phyloP scores from a whole-genome alignment of 2,113 vertebrate species.

The Tringa solitaria region DNA sequence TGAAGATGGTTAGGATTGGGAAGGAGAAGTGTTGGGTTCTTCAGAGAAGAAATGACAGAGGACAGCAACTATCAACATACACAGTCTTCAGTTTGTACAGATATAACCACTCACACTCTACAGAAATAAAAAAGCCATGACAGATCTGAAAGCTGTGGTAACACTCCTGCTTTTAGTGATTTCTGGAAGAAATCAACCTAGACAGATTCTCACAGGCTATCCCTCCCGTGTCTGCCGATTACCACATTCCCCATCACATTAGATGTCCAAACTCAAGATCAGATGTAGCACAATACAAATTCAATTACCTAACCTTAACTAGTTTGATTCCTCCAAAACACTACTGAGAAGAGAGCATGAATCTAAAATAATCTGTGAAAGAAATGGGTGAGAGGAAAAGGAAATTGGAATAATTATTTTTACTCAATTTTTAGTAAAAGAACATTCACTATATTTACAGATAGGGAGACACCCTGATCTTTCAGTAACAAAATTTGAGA shows the following conservation, averaged over 20 bases:
- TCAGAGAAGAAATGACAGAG: neutral
- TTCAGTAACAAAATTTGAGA: neutral
- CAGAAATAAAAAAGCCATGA: neutral
- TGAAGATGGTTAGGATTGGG: neutral
- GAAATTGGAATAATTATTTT: neutral
- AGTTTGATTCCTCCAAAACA: neutral
- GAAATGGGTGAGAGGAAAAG: rapidly evolving
- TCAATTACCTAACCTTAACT: neutral
- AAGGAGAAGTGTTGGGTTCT: neutral
- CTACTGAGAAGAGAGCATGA: neutral
- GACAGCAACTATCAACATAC: neutral
- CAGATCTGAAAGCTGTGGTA: neutral
- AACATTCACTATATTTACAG: neutral
- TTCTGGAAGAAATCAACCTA: neutral
- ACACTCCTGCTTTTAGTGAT: neutral
- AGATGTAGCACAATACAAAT: neutral
- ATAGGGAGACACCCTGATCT: neutral
- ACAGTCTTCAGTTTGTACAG: neutral
- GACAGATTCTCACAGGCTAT: neutral
- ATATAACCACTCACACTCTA: neutral
- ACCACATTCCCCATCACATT: neutral
- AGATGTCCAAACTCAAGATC: neutral
- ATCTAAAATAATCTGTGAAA: neutral
- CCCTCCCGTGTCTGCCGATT: neutral
- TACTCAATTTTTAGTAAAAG: neutral